Percentiles rank a stretch among this genome's conserved stretches.
Evolutionary conservation across 2,888 invertebrate genomes (phyloP).

Genomic region (Synanthedon andrenaeformis): DNA sequence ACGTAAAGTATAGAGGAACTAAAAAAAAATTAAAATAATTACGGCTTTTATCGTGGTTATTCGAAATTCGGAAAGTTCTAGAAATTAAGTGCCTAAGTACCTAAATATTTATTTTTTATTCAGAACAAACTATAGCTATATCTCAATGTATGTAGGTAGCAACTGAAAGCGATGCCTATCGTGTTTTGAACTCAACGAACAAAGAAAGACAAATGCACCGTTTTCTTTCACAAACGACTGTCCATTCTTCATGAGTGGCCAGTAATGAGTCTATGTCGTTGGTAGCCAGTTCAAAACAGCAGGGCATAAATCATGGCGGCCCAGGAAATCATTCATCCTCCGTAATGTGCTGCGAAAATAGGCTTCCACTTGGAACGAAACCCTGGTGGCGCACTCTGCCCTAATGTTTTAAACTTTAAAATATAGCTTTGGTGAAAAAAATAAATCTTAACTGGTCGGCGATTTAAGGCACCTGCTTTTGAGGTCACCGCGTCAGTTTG

Average conservation of each 20-base stretch:
- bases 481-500: conserved; percentile 4
- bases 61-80: no score
- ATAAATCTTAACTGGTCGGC: conserved; percentile 22
- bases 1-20: no score
- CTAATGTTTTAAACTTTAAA: conserved; percentile 47
- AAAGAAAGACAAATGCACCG: conserved; percentile 56
- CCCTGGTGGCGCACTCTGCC: conserved; percentile 41
- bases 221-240: conserved; percentile 50
- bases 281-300: conserved; percentile 29
- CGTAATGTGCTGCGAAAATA: conserved; percentile 68
- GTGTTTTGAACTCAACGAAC: conserved; percentile 37
- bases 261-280: conserved; percentile 51
- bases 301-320: conserved; percentile 57
- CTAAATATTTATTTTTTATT: no score
- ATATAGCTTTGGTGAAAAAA: conserved; percentile 44
- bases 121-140: no score
- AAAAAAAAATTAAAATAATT: no score
- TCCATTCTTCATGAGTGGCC: conserved; percentile 47
- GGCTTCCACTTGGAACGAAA: conserved; percentile 50
- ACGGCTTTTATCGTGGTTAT: no score
- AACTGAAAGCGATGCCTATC: conserved; percentile 17
- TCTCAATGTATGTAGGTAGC: no score
- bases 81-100: neutral
- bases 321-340: conserved; percentile 69
- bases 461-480: conserved; percentile 7